Conservation (phyloP, 2,797 vertebrate species). For the Brachymystax lenok region DNA sequence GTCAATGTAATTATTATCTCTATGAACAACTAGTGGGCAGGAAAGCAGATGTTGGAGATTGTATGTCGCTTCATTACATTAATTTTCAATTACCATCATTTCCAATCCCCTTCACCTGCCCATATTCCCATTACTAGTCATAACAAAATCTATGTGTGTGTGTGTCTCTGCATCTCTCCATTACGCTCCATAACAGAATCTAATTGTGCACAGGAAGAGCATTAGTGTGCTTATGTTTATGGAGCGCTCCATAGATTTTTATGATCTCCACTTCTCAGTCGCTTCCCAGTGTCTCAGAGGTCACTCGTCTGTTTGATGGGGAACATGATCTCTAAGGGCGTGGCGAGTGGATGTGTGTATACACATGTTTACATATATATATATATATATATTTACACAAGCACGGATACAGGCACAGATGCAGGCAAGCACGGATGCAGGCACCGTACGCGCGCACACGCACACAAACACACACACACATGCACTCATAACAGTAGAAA, state of each 20-base stretch:
- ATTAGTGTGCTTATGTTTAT: constrained; percentile 77
- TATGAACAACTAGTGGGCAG: constrained; percentile 65
- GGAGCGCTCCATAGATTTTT: constrained; percentile 74
- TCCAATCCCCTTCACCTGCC: constrained; percentile 75
- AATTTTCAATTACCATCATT: constrained; percentile 75
- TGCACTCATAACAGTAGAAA: background rate
- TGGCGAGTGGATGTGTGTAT: too few species aligned
- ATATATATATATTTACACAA: background rate
- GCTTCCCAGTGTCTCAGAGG: constrained; percentile 33
- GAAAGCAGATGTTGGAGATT: constrained; percentile 74
- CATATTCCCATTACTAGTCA: constrained; percentile 69
- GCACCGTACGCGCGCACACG: background rate
- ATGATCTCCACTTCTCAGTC: constrained; percentile 50
- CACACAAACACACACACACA: constrained; percentile 3
- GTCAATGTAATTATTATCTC: constrained; percentile 57
- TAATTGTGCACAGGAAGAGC: constrained; percentile 79
- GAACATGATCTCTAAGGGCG: constrained; percentile 56
- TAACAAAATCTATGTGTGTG: constrained; percentile 79
- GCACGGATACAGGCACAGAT: too few species aligned
- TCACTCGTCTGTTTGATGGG: constrained; percentile 32
- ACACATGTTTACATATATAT: background rate
- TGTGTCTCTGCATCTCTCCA: constrained; percentile 69
- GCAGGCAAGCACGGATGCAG: too few species aligned
- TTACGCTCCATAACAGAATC: constrained; percentile 73
- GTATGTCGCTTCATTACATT: constrained; percentile 79